These are phyloP conservation scores for Erethizon dorsatum DNA, from an alignment of 2,797 vertebrate species.

Conservation along the genomic window DNA sequence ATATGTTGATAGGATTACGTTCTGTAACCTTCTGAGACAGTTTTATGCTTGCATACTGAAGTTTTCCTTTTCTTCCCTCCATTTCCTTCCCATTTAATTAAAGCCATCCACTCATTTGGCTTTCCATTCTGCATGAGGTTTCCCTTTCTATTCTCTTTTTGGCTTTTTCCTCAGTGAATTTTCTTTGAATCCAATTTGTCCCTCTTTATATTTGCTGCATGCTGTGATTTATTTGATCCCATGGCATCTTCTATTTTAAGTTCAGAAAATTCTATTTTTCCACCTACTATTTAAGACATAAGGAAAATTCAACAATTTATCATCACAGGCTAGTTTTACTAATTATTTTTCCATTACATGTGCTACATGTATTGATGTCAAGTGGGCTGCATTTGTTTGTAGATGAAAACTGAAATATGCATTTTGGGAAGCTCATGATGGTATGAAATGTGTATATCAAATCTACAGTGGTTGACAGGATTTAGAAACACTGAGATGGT, in stretches of 20 bases:
- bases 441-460: neutral
- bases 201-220: neutral
- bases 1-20: slow-evolving; percentile 86
- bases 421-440: neutral
- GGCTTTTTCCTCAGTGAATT: neutral
- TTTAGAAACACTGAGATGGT: slow-evolving; percentile 37
- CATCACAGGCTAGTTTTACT: neutral
- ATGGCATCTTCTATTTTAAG: slow-evolving; percentile 26
- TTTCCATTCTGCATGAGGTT: slow-evolving; percentile 28
- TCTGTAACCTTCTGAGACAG: slow-evolving; percentile 78
- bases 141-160: neutral
- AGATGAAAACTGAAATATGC: slow-evolving; percentile 11
- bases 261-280: neutral
- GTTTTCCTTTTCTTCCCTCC: neutral
- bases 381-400: neutral
- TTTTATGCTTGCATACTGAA: slow-evolving; percentile 72
- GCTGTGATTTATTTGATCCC: slow-evolving; percentile 27
- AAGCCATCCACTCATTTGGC: slow-evolving; percentile 68
- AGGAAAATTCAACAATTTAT: neutral
- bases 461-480: neutral
- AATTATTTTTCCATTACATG: slow-evolving; percentile 21
- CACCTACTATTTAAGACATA: slow-evolving; percentile 36
- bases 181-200: neutral
- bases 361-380: neutral
- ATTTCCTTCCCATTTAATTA: slow-evolving; percentile 81